phyloP scores from a whole-genome alignment of 2,113 vertebrate genomes.

The Salminus brasiliensis region DNA sequence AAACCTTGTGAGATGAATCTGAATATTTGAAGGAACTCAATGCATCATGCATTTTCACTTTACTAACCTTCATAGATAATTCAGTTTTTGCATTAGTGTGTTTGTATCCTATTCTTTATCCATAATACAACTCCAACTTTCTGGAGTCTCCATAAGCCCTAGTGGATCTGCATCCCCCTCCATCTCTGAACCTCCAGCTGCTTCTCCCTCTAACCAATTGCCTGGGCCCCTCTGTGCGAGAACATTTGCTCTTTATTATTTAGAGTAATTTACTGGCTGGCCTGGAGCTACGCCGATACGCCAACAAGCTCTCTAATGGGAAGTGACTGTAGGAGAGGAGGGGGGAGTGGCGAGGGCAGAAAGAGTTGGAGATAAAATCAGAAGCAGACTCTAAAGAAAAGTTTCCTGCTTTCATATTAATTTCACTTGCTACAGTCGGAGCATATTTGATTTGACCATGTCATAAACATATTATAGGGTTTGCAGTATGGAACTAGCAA shows the following conservation, averaged over 20 bases:
- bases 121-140: neutral
- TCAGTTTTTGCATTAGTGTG: neutral
- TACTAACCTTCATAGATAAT: neutral
- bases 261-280: conserved; percentile 61
- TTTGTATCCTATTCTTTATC: conserved; percentile 24
- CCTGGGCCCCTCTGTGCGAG: conserved; percentile 46
- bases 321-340: conserved; percentile 50
- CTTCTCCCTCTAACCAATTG: conserved; percentile 41
- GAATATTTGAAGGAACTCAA: neutral
- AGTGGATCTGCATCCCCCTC: conserved; percentile 1
- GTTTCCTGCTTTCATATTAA: conserved; percentile 26
- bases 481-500: conserved; percentile 12
- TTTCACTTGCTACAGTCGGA: conserved; percentile 17
- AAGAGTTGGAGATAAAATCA: conserved; percentile 44
- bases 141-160: neutral
- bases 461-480: conserved; percentile 13
- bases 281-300: conserved; percentile 61
- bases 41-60: neutral
- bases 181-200: conserved; percentile 11
- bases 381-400: conserved; percentile 31
- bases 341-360: conserved; percentile 10
- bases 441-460: conserved; percentile 14
- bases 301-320: conserved; percentile 58
- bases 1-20: neutral
- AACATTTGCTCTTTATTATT: conserved; percentile 76